Conservation (phyloP, 1,140 invertebrate genomes). For the Lerema accius region DNA sequence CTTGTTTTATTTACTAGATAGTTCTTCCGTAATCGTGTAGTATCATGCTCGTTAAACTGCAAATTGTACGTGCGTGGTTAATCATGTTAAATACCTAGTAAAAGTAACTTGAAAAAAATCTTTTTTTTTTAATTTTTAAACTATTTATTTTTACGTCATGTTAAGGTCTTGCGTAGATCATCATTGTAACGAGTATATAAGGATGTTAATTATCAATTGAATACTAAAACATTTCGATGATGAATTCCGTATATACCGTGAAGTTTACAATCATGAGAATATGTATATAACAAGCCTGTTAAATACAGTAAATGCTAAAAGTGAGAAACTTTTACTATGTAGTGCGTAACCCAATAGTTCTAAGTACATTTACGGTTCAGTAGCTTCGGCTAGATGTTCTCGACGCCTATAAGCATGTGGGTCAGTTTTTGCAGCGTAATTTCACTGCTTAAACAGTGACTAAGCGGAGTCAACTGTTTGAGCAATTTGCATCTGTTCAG, state of each 20-base stretch:
- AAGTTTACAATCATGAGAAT: too few species aligned
- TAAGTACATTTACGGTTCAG: slow-evolving; percentile 49
- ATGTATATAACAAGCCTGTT: too few species aligned
- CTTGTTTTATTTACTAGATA: slow-evolving; percentile 36
- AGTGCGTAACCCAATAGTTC: slow-evolving; percentile 21
- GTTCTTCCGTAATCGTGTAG: slow-evolving; percentile 31
- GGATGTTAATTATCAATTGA: too few species aligned
- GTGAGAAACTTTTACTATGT: slow-evolving; percentile 17
- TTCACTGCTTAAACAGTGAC: slow-evolving; percentile 63
- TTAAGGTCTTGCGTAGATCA: too few species aligned
- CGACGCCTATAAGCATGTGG: slow-evolving; percentile 55
- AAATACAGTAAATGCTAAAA: slow-evolving; percentile 1
- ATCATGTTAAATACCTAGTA: slow-evolving; percentile 20
- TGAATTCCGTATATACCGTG: too few species aligned
- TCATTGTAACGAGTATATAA: too few species aligned
- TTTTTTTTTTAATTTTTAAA: slow-evolving; percentile 3
- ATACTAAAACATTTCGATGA: too few species aligned
- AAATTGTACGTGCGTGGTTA: slow-evolving; percentile 28
- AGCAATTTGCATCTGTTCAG: too few species aligned
- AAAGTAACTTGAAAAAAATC: slow-evolving; percentile 27
- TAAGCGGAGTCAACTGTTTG: slow-evolving; percentile 25
- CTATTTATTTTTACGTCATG: too few species aligned
- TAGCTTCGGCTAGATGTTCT: slow-evolving; percentile 37
- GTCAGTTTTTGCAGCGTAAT: slow-evolving; percentile 59
- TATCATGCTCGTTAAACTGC: slow-evolving; percentile 36